phyloP scores from a whole-genome alignment of 2,113 vertebrate genomes.

The Bubo scandiacus region DNA sequence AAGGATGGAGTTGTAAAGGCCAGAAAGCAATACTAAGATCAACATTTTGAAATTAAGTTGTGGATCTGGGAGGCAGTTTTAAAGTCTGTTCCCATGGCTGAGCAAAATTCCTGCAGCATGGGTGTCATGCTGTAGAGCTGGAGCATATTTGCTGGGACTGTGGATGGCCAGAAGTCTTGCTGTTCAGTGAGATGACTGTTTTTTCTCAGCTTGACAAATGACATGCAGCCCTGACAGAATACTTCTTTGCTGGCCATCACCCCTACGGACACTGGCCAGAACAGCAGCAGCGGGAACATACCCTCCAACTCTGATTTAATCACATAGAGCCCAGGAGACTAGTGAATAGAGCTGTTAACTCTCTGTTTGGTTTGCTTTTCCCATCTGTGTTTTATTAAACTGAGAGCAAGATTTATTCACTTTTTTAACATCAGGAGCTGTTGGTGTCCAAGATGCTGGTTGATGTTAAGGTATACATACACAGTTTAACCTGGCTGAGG shows the following conservation, averaged over 20 bases:
- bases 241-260: constrained; percentile 58
- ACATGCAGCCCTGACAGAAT: constrained; percentile 39
- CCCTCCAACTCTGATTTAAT: constrained; percentile 56
- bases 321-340: constrained; percentile 57
- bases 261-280: constrained; percentile 63
- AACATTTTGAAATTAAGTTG: constrained; percentile 3
- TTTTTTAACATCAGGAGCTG: constrained; percentile 38
- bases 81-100: constrained; percentile 49
- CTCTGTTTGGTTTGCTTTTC: constrained; percentile 54
- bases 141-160: neutral
- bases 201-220: constrained; percentile 58
- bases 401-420: constrained; percentile 43
- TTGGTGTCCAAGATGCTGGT: constrained; percentile 40
- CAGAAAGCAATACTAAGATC: neutral
- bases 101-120: constrained; percentile 40
- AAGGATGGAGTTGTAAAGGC: neutral
- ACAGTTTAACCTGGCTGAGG: constrained; percentile 46
- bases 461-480: constrained; percentile 50
- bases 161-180: constrained; percentile 30
- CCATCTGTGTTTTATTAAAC: constrained; percentile 68
- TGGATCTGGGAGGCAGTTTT: constrained; percentile 24
- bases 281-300: constrained; percentile 60
- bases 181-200: constrained; percentile 20
- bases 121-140: constrained; percentile 39
- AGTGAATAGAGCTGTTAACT: constrained; percentile 63